Evolutionary conservation across 2,113 vertebrate genomes (phyloP).

Genomic region (Ptilonorhynchus violaceus): DNA sequence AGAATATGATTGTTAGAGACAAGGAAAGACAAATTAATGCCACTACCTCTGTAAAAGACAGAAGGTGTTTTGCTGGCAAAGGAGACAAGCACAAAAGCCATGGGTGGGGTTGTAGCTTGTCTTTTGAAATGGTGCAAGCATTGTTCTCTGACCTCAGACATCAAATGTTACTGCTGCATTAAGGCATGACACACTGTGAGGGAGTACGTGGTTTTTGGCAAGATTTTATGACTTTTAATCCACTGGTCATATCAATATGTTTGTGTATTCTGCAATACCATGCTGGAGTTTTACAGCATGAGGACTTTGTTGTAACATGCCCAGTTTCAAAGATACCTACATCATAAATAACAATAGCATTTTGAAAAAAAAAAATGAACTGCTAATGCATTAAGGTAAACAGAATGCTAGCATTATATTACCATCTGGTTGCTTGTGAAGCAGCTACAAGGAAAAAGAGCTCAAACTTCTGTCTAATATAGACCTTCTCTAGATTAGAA

Average conservation of each 20-base stretch:
- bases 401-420: neutral
- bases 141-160: neutral
- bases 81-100: neutral
- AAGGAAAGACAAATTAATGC: neutral
- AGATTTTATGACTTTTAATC: neutral
- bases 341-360: neutral
- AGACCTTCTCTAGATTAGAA: neutral
- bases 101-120: neutral
- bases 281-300: neutral
- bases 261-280: neutral
- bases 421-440: neutral
- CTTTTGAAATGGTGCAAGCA: neutral
- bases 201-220: neutral
- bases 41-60: neutral
- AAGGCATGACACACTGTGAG: neutral
- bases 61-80: neutral
- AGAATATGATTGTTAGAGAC: neutral
- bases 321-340: neutral
- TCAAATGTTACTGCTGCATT: neutral
- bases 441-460: neutral
- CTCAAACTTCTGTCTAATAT: neutral
- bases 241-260: neutral
- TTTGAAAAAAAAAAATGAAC: neutral
- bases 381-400: neutral
- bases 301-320: neutral